Conservation (phyloP, 2,113 vertebrate genomes). For the Dissostichus mawsoni region DNA sequence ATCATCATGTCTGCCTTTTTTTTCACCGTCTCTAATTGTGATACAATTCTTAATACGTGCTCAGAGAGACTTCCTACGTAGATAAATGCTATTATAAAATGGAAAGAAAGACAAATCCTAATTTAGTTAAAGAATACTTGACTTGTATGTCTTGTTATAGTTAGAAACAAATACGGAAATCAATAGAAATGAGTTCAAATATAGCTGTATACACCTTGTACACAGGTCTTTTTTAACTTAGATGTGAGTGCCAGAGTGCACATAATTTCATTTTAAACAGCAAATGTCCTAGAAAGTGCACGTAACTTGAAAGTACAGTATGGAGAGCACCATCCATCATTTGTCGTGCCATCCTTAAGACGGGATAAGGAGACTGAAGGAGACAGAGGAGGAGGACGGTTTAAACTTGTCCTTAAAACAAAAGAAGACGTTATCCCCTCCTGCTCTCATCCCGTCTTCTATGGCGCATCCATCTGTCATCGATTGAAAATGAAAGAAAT, state of each 20-base stretch:
- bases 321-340: constrained; percentile 61
- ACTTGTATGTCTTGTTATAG: constrained; percentile 8
- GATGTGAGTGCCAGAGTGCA: constrained; percentile 15
- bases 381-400: constrained; percentile 70
- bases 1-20: constrained; percentile 68
- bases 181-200: constrained; percentile 19
- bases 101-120: constrained; percentile 21
- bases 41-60: constrained; percentile 61
- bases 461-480: constrained; percentile 81
- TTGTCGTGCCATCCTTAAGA: constrained; percentile 58
- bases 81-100: constrained; percentile 52
- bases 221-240: constrained; percentile 11
- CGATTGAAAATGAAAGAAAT: constrained; percentile 86
- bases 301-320: constrained; percentile 68
- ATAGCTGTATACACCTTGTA: background rate
- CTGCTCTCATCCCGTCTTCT: constrained; percentile 76
- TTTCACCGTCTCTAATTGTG: constrained; percentile 54
- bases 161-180: constrained; percentile 30
- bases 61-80: constrained; percentile 55
- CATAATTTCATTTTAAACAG: constrained; percentile 30
- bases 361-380: constrained; percentile 53
- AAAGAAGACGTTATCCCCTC: constrained; percentile 84
- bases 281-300: constrained; percentile 47
- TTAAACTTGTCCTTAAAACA: constrained; percentile 86
- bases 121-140: constrained; percentile 41